phyloP scores from a whole-genome alignment of 2,888 invertebrate genomes.

The Trichopoda pennipes region DNA sequence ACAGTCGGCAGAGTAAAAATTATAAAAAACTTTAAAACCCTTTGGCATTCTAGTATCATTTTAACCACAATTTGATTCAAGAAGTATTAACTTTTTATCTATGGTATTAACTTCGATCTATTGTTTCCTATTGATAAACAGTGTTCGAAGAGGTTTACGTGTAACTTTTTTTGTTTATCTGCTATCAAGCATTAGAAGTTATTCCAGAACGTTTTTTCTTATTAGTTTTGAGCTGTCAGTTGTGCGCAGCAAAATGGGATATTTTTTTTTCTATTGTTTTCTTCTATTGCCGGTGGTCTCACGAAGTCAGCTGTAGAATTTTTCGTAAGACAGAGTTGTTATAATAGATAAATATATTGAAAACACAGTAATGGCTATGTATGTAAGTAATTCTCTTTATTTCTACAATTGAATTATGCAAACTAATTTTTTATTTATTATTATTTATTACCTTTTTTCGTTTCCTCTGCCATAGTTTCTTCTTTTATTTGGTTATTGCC shows the following conservation, averaged over 20 bases:
- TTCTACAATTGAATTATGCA: no score
- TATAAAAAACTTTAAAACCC: slow-evolving; percentile 3
- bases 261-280: slow-evolving; percentile 5
- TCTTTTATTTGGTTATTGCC: no score
- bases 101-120: neutral
- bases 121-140: slow-evolving; percentile 45
- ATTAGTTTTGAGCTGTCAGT: slow-evolving; percentile 13
- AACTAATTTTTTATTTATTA: no score
- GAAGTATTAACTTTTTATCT: no score
- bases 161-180: slow-evolving; percentile 41
- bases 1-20: slow-evolving; percentile 23
- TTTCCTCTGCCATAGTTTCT: no score
- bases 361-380: no score
- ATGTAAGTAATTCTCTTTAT: no score
- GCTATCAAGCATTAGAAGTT: slow-evolving; percentile 37
- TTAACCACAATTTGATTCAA: neutral
- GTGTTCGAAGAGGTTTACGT: slow-evolving; percentile 52
- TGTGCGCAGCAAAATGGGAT: slow-evolving; percentile 2
- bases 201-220: slow-evolving; percentile 46
- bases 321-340: slow-evolving; percentile 5
- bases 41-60: slow-evolving; percentile 16
- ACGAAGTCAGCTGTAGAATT: neutral
- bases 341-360: neutral
- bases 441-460: no score
- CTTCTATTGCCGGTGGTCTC: neutral